Base-by-base conservation (phyloP, 2,113 vertebrate genomes). In the Edolisoma coerulescens region DNA sequence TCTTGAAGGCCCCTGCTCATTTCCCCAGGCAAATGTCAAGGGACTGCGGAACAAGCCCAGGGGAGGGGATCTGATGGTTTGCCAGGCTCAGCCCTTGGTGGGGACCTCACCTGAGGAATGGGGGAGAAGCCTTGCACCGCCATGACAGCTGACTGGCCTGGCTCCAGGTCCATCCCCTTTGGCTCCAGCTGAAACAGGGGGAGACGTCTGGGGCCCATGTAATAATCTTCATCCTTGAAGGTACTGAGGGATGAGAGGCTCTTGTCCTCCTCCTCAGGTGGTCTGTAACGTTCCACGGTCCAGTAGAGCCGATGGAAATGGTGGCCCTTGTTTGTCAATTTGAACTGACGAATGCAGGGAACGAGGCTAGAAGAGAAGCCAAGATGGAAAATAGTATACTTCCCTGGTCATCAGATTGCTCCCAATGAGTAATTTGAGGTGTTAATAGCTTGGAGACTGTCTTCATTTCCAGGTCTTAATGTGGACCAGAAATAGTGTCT, bases 241-340 rank as follows among this genome's bases (percentile, higher is more conserved):
- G 13, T 32, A 26, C n/a, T 56, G 50, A 63, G 4, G 13, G 41
- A 26, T 41, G 30, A 6, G 53, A 22, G 1, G 1, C 7, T 49
- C 23, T 22, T 10, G 42, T 5, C 6, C 21, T 8, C 5, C 33
- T 65, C 1, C 33, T 20, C 10, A 21, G n/a, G 3, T 81, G 42
- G 28, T 16, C 10, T 37, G 41, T 4, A 4, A 19, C 50, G 12
- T 12, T 98, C 97, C 0, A 75, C 98, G 37, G 93, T 95, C 99
- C 99, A 99, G 91, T 96, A 98, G 17, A 99, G 91, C 70, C 95
- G 97, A 56, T 99, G 98, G 20, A 76, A 74, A 6, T 97, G 97
- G 5, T 95, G 95, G 7, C 99, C 99, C 17, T 54, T 88, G 84
- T 99, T 99, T 6, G 96, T 99, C 49, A 99, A 54, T 75, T 87